A percentile compares a stretch with the other conserved stretches of the same genome.
These are phyloP conservation scores for Hoplostethus mediterraneus DNA, from an alignment of 2,797 vertebrate genomes.

Conservation along the genomic window DNA sequence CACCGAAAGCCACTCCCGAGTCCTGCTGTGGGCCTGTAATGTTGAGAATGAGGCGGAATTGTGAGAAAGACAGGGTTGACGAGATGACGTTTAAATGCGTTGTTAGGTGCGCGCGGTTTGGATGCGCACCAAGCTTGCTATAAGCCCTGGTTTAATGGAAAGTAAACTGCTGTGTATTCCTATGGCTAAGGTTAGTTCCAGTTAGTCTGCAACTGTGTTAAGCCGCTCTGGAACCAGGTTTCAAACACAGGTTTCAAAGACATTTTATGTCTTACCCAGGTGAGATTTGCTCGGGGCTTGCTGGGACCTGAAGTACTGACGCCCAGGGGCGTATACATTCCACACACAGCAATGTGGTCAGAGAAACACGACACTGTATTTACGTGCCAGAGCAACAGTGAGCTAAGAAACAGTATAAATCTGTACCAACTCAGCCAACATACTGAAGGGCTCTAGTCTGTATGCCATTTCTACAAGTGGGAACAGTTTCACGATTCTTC, in stretches of 20 bases:
- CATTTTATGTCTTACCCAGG: neutral
- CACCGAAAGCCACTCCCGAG: conserved; percentile 73
- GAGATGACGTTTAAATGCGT: neutral
- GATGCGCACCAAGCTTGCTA: neutral
- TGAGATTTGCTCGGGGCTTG: conserved; percentile 41
- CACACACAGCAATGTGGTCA: neutral
- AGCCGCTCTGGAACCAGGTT: no score
- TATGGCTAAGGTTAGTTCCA: no score
- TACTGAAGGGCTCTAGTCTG: no score
- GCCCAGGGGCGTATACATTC: conserved; percentile 15
- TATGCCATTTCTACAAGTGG: neutral
- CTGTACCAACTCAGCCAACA: no score
- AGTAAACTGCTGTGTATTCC: neutral
- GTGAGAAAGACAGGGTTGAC: neutral
- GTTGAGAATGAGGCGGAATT: conserved; percentile 41
- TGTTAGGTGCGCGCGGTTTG: neutral
- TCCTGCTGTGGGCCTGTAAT: conserved; percentile 21
- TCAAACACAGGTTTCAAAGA: neutral
- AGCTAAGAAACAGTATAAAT: conserved; percentile 5
- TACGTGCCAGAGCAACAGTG: conserved; percentile 9
- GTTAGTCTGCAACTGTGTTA: no score
- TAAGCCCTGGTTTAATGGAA: neutral
- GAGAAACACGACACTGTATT: neutral
- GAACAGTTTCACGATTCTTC: rapidly evolving
- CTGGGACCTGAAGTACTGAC: conserved; percentile 31